phyloP scores from a whole-genome alignment of 2,797 vertebrate species.

The Galagoides demidoff region DNA sequence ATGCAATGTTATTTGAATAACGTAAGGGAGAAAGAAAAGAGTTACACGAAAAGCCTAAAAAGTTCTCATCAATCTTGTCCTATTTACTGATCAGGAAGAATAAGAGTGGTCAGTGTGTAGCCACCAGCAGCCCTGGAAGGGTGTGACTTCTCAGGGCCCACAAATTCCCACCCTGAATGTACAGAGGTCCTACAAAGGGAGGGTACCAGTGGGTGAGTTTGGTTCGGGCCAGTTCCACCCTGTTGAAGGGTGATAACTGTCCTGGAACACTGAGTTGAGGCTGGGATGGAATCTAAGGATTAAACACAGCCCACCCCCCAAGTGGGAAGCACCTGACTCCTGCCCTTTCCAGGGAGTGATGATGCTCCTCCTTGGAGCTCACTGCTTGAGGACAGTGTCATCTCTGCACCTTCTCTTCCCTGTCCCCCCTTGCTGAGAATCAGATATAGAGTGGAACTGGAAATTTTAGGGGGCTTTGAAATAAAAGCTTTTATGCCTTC shows the following conservation, averaged over 20 bases:
- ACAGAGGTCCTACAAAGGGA: not conserved
- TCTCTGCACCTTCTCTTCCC: not conserved
- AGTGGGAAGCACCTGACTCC: not conserved
- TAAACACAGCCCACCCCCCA: not conserved
- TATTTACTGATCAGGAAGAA: not conserved
- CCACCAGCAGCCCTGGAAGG: not conserved
- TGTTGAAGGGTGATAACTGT: not conserved
- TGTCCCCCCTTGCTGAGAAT: not conserved
- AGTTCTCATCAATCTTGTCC: not conserved
- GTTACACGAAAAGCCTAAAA: not conserved
- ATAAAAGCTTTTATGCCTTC: conserved; percentile 29
- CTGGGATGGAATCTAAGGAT: not conserved
- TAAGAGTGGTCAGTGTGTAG: not conserved
- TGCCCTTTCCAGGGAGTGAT: not conserved
- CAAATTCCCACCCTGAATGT: not conserved
- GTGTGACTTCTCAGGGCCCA: not conserved
- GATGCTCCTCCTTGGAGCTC: not conserved
- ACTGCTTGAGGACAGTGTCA: not conserved
- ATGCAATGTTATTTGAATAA: not conserved
- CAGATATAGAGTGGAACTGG: not conserved
- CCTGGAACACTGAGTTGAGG: not conserved
- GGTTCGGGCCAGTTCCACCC: not conserved
- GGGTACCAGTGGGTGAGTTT: not conserved
- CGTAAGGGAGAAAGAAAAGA: not conserved
- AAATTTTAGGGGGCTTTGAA: conserved; percentile 39